Conservation (phyloP, 2,888 invertebrate species). For the Andrena camellia region DNA sequence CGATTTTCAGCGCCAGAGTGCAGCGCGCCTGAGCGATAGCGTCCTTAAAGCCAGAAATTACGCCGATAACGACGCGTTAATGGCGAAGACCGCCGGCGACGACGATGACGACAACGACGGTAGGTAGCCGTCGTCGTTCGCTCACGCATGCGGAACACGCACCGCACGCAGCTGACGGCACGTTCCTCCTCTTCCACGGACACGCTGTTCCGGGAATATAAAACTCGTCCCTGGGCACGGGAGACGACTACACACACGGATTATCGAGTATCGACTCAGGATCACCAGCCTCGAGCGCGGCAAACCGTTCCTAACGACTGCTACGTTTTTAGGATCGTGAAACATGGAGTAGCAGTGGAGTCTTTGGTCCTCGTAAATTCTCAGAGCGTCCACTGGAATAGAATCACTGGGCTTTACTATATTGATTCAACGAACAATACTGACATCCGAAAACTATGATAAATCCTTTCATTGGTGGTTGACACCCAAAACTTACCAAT, state of each 20-base stretch:
- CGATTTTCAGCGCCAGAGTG: constrained; percentile 32
- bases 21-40: constrained; percentile 48
- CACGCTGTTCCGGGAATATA: constrained; percentile 62
- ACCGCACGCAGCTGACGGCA: constrained; percentile 60
- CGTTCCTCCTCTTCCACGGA: constrained; percentile 63
- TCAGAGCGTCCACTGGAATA: not conserved
- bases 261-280: constrained; percentile 46
- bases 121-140: constrained; percentile 51
- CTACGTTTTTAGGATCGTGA: constrained; percentile 11
- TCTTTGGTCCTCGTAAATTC: not conserved
- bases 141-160: constrained; percentile 73
- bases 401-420: not conserved
- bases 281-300: constrained; percentile 28
- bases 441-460: no score
- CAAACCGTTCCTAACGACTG: constrained; percentile 19
- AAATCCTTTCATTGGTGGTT: no score
- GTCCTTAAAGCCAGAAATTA: constrained; percentile 30
- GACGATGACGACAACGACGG: constrained; percentile 42
- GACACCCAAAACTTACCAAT: no score
- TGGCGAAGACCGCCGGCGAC: constrained; percentile 61
- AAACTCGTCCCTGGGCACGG: constrained; percentile 44
- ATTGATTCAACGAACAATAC: no score
- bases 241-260: constrained; percentile 31
- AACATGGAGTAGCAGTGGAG: not conserved
- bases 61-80: constrained; percentile 74